Conservation (phyloP, 2,888 invertebrate species). For the Dinocampus coccinellae region DNA sequence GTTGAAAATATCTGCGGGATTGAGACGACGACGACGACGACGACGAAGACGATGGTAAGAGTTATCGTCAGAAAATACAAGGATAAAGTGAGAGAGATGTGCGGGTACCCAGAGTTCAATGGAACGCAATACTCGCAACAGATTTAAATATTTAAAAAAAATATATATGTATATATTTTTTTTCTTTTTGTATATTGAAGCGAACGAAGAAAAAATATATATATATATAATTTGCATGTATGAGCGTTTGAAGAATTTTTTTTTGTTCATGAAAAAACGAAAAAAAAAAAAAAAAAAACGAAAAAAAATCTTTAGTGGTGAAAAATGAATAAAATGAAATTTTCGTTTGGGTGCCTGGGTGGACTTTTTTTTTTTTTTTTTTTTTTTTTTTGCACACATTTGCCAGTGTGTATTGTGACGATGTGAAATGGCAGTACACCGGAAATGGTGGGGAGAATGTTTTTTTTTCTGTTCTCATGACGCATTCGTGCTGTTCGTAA, state of each 20-base stretch:
- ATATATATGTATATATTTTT: not conserved
- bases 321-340: not conserved
- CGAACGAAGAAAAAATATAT: not conserved
- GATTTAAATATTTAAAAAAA: not conserved
- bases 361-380: no score
- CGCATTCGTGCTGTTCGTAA: constrained; percentile 1
- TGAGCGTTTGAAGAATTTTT: no score
- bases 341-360: no score
- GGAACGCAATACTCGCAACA: constrained; percentile 13
- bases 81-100: constrained; percentile 12
- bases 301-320: not conserved
- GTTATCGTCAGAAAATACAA: constrained; percentile 14
- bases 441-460: constrained; percentile 3
- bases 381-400: not conserved
- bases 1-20: constrained; percentile 55
- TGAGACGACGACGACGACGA: constrained; percentile 39
- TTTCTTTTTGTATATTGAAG: not conserved
- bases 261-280: not conserved
- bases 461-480: constrained; percentile 17
- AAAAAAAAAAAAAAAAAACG: not conserved
- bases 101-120: constrained; percentile 1
- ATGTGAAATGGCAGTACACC: not conserved
- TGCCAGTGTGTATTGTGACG: not conserved
- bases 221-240: not conserved
- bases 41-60: constrained; percentile 33